These are phyloP conservation scores for Parasteatoda lunata DNA, from an alignment of 2,888 invertebrate species.

Conservation along the genomic window DNA sequence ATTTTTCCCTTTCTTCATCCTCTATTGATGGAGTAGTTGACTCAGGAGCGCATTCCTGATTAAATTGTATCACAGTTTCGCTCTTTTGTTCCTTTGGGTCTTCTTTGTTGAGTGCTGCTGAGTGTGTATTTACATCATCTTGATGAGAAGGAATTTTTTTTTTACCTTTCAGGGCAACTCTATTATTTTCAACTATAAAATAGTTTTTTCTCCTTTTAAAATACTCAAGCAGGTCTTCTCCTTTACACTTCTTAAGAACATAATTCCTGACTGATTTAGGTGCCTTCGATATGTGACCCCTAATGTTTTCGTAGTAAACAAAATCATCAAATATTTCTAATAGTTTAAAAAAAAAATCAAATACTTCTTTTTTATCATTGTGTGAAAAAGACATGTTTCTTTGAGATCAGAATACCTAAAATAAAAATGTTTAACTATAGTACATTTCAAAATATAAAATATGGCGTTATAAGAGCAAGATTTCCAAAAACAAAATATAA, in stretches of 20 bases:
- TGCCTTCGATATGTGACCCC: constrained; percentile 36
- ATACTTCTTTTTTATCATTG: constrained; percentile 14
- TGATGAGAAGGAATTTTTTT: background rate
- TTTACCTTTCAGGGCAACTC: constrained; percentile 14
- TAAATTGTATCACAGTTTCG: background rate
- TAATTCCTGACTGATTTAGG: constrained; percentile 7
- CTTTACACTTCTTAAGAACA: constrained; percentile 26
- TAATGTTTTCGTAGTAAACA: constrained; percentile 33
- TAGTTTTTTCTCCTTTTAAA: constrained; percentile 27
- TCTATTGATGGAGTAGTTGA: background rate
- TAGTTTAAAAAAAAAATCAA: constrained; percentile 4
- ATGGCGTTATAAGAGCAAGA: too few species aligned
- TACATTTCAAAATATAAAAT: too few species aligned
- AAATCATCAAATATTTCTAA: background rate
- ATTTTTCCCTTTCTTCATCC: background rate
- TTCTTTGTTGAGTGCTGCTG: background rate
- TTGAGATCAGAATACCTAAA: too few species aligned
- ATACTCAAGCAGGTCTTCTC: constrained; percentile 26
- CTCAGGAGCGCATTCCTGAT: background rate
- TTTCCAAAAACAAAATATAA: too few species aligned
- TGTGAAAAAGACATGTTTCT: constrained; percentile 2
- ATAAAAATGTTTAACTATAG: too few species aligned
- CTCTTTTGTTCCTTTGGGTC: background rate
- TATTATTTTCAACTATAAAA: constrained; percentile 10
- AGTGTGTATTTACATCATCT: background rate